Conservation (phyloP, 2,113 vertebrate species). For the Triplophysa tibetana region DNA sequence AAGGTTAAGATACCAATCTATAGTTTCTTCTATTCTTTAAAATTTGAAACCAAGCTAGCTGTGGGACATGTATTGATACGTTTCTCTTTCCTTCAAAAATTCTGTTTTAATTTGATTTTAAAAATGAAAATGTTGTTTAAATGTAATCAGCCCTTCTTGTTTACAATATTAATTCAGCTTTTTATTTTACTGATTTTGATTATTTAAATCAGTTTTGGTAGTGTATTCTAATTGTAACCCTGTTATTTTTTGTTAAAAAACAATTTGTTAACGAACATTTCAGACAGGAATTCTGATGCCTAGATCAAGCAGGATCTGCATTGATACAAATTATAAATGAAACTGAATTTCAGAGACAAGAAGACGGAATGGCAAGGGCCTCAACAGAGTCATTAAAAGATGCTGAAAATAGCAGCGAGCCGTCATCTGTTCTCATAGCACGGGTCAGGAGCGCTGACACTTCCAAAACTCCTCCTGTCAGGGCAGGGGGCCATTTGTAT, state of each 20-base stretch:
- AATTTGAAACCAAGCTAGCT: background rate
- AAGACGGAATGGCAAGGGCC: slow-evolving; percentile 55
- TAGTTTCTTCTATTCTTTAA: too few relatives aligned
- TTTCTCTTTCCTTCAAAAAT: background rate
- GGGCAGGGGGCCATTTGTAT: slow-evolving; percentile 71
- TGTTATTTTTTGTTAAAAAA: too few relatives aligned
- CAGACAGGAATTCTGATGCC: background rate
- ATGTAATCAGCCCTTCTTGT: too few relatives aligned
- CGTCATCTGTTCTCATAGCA: slow-evolving; percentile 81
- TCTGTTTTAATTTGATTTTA: too few relatives aligned
- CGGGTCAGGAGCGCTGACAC: slow-evolving; percentile 74
- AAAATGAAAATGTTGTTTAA: too few relatives aligned
- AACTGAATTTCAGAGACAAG: slow-evolving; percentile 55
- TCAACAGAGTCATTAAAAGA: slow-evolving; percentile 76
- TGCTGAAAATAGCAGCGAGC: slow-evolving; percentile 80
- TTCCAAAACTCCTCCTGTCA: slow-evolving; percentile 80
- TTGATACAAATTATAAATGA: background rate
- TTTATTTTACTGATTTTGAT: too few relatives aligned
- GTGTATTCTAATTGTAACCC: too few relatives aligned
- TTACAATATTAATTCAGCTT: too few relatives aligned
- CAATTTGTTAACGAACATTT: background rate
- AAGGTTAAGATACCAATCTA: too few relatives aligned
- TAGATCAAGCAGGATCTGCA: background rate
- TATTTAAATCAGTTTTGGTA: too few relatives aligned
- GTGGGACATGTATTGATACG: background rate